Conservation (phyloP, 2,797 vertebrate species). For the Glyptemys insculpta region DNA sequence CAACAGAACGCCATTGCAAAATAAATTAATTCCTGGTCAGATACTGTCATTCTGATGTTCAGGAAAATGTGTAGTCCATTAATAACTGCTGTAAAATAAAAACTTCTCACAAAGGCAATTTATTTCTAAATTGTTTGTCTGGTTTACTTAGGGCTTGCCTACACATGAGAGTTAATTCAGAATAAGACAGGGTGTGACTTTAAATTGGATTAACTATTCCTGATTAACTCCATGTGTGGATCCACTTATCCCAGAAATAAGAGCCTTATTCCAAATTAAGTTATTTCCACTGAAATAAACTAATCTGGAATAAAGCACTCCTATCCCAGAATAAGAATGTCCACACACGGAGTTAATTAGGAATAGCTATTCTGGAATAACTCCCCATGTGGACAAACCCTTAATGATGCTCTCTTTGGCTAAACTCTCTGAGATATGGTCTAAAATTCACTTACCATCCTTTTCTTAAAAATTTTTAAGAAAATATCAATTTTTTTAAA, state of each 20-base stretch:
- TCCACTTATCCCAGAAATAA: not conserved
- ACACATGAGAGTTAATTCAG: not conserved
- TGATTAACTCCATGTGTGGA: not conserved
- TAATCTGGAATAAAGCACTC: not conserved
- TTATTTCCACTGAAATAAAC: not conserved
- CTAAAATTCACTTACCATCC: not conserved
- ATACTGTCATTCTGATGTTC: accelerated
- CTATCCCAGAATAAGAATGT: not conserved
- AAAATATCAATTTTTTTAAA: not conserved
- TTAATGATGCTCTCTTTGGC: not conserved
- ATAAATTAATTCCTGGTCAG: not conserved
- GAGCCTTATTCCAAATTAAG: not conserved
- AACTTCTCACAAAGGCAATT: conserved; percentile 11
- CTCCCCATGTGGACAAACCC: not conserved
- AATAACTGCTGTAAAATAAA: not conserved
- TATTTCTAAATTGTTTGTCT: not conserved
- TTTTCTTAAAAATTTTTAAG: not conserved
- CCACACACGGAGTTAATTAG: not conserved
- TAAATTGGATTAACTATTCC: not conserved
- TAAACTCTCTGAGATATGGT: not conserved
- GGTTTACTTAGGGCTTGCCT: not conserved
- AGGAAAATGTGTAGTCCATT: not conserved
- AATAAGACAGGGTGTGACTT: not conserved
- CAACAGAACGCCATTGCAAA: not conserved
- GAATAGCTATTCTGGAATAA: not conserved